Percentiles rank a stretch among this genome's conserved stretches.
These are phyloP conservation scores for Percopsis transmontana DNA, from an alignment of 2,113 vertebrate species.

Conservation along the genomic window DNA sequence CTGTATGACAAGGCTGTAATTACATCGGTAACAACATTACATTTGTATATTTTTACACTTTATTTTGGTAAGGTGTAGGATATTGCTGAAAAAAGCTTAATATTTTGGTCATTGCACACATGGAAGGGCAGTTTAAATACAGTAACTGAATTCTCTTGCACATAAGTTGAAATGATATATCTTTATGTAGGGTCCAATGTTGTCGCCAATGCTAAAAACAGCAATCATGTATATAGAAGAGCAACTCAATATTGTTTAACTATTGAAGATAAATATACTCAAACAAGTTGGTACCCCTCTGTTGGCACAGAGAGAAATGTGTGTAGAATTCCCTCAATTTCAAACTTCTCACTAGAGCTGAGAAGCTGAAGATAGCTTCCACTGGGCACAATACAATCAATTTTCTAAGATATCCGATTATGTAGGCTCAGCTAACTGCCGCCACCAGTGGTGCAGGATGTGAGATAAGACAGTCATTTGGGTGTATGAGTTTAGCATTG, in stretches of 20 bases:
- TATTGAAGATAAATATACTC: constrained; percentile 9
- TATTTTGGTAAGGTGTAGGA: background rate
- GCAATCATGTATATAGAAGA: background rate
- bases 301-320: constrained; percentile 13
- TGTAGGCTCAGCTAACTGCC: constrained; percentile 24
- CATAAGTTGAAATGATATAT: background rate
- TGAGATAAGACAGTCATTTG: constrained; percentile 22
- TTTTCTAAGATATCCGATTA: background rate
- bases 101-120: background rate
- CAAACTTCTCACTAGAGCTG: background rate
- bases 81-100: constrained; percentile 5
- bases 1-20: constrained; percentile 7
- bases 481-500: background rate
- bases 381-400: constrained; percentile 6
- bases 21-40: constrained; percentile 15
- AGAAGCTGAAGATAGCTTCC: background rate
- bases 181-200: background rate
- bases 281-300: constrained; percentile 19
- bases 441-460: too few relatives aligned
- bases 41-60: background rate
- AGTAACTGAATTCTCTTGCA: constrained; percentile 6
- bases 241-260: constrained; percentile 26
- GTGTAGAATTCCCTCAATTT: background rate
- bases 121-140: background rate
- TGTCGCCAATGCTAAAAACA: constrained; percentile 14